Evolutionary conservation across 2,113 vertebrate genomes (phyloP), one percentile per base, ranked within the genome.

Genomic region (Chunga burmeisteri): DNA sequence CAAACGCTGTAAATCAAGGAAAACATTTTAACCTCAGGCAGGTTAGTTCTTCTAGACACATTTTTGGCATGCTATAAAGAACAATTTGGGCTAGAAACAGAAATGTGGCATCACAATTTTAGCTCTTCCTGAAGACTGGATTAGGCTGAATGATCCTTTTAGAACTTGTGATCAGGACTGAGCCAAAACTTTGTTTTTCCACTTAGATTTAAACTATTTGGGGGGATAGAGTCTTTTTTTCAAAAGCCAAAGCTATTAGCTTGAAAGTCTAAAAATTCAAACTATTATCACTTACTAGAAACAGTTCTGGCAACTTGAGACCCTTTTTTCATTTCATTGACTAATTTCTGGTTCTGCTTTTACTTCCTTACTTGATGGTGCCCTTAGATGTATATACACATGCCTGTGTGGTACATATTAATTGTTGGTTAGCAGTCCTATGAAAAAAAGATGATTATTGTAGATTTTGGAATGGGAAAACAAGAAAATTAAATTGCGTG

Each of bases 1-100:
- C 56, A 94, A 97, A 91, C 32, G 81, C 8, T 85, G 62, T 87
- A 93, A 93, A 97, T 88, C 88, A 95, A 49, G 59, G 63, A 83
- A 96, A 96, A 90, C 17, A 73, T 46, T 73, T 93, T 70, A 66
- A 73, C 62, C 74, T 93, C 71, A 56, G 56, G 49, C 46, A 80
- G 36, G 58, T 80, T 88, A 72, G 47, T 62, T 83, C 67, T 63
- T 90, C 32, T 27, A 73, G 80, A 84, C 77, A 87, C 36, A 73
- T 88, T 88, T 93, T 89, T 94, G 62, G 30, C 90, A 65, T 14
- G 30, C 10, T 81, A 26, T 21, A 70, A 40, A 44, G 46, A 80
- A 67, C 5, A 40, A 42, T 65, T 93, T 79, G 53, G 23, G 65
- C 16, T 78, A 68, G 49, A 86, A 91, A 47, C 40, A 79, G 58